Conservation (phyloP, 1,140 invertebrate genomes). For the Phthorimaea operculella region DNA sequence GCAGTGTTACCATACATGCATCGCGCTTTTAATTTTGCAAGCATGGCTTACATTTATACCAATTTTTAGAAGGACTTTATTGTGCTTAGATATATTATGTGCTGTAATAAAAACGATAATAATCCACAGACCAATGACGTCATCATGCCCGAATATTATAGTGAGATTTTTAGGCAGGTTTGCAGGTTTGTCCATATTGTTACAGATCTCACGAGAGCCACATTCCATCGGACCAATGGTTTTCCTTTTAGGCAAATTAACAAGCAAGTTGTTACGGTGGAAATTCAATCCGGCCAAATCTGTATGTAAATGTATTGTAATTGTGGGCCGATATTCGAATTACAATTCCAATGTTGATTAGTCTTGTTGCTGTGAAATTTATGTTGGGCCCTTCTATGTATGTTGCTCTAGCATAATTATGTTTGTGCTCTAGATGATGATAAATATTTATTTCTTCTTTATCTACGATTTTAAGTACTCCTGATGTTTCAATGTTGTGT, state of each 20-base stretch:
- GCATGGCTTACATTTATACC: too few relatives aligned
- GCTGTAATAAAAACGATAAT: too few relatives aligned
- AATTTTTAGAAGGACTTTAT: too few relatives aligned
- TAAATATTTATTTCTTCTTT: too few relatives aligned
- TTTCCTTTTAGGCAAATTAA: constrained; percentile 65
- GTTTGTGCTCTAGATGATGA: constrained; percentile 22
- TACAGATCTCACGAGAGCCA: constrained; percentile 24
- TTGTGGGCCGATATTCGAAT: constrained; percentile 57
- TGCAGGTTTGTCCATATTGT: neutral
- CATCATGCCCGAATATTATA: too few relatives aligned
- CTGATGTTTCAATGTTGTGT: too few relatives aligned
- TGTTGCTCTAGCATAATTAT: constrained; percentile 51
- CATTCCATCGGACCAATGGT: constrained; percentile 53
- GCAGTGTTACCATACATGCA: too few relatives aligned
- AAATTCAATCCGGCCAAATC: constrained; percentile 62
- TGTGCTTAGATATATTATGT: too few relatives aligned
- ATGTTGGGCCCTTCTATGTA: constrained; percentile 29
- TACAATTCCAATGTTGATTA: constrained; percentile 61
- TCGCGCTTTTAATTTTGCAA: too few relatives aligned
- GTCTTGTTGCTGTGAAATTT: constrained; percentile 45
- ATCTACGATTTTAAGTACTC: too few relatives aligned
- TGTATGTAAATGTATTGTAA: constrained; percentile 66
- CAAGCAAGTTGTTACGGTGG: constrained; percentile 46
- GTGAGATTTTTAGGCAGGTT: too few relatives aligned
- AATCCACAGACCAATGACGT: too few relatives aligned